phyloP scores from a whole-genome alignment of 2,888 invertebrate species.

The Macropis europaea region DNA sequence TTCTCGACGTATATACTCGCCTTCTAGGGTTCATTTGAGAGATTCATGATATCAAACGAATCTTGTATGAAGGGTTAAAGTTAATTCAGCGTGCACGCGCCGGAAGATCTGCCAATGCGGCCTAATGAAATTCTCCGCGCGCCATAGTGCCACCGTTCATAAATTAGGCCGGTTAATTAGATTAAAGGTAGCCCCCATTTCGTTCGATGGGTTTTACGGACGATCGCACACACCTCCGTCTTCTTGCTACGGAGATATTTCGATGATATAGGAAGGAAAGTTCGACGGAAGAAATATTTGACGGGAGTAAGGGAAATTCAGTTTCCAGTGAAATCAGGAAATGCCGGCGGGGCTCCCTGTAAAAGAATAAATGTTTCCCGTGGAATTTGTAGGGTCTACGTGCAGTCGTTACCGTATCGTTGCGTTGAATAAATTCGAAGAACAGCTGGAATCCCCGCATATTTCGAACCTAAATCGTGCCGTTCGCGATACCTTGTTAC shows the following conservation, averaged over 20 bases:
- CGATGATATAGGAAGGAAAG: neutral
- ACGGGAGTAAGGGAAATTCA: conserved; percentile 15
- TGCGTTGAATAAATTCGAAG: conserved; percentile 52
- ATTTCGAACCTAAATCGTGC: conserved; percentile 42
- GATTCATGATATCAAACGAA: conserved; percentile 7
- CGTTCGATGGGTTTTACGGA: neutral
- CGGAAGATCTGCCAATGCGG: conserved; percentile 36
- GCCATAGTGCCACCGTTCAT: conserved; percentile 7
- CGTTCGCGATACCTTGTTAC: neutral
- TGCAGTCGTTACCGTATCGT: conserved; percentile 51
- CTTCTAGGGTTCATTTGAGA: neutral
- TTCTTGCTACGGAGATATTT: neutral
- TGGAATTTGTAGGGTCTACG: conserved; percentile 57
- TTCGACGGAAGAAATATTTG: conserved; percentile 12
- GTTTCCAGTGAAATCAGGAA: conserved; percentile 31
- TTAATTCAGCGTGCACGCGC: neutral
- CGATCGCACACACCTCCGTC: neutral
- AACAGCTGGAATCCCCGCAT: conserved; percentile 31
- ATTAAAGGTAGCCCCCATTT: conserved; percentile 25
- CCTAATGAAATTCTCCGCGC: conserved; percentile 49
- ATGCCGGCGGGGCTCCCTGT: conserved; percentile 14
- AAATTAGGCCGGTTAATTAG: conserved; percentile 47
- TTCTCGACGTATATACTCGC: neutral
- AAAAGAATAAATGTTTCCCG: conserved; percentile 51
- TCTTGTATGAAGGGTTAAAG: conserved; percentile 8